Base-by-base conservation (phyloP, 2,888 invertebrate species). In the Xestia c-nigrum region DNA sequence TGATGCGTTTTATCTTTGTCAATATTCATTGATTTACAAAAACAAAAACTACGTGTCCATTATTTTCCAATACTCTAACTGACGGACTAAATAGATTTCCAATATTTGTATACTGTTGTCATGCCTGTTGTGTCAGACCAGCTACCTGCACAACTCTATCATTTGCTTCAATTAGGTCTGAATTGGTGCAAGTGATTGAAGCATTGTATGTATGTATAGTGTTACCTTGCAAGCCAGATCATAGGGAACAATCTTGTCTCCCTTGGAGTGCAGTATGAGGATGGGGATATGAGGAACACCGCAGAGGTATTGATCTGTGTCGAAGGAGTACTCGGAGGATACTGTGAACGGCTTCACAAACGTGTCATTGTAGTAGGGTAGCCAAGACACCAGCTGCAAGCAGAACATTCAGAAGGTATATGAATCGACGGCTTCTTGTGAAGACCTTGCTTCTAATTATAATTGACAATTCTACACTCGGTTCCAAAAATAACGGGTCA, bases 201-300 rank as follows among this genome's bases (percentile, higher is more conserved):
- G 5, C n/a, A 55, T 55, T n/a, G 12, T 55, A 55, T 57, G 24
- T 12, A 21, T 5, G 3, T 40, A 61, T n/a, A 5, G 43, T 0
- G n/a, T 64, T 70, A 98, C 98, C 97, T 98, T 98, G 70, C 92
- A 91, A 89, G 99, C 99, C 78, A 99, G 96, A 69, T 97, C 96
- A 89, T 97, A 98, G 16, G 99, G 99, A 73, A 99, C 98, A 59
- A 99, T 98, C 78, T 97, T 97, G 94, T 99, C 99, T 93, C 99
- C 99, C 93, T 98, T 98, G 0, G 99, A 99, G 95, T 99, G 99
- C 68, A 99, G 95, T 88, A 99, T 99, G 90, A 99, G 97, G 52
- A 99, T 97, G 0, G 99, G 99, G 67, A 98, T 96, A 21, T 97
- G 95, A 3, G 98, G 97, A 74, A 97, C 97, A 38, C 93, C 92